A percentile compares a stretch with the other conserved stretches of the same genome.
These are phyloP conservation scores for Macrotus californicus DNA, from an alignment of 2,113 vertebrate genomes.

Conservation along the genomic window DNA sequence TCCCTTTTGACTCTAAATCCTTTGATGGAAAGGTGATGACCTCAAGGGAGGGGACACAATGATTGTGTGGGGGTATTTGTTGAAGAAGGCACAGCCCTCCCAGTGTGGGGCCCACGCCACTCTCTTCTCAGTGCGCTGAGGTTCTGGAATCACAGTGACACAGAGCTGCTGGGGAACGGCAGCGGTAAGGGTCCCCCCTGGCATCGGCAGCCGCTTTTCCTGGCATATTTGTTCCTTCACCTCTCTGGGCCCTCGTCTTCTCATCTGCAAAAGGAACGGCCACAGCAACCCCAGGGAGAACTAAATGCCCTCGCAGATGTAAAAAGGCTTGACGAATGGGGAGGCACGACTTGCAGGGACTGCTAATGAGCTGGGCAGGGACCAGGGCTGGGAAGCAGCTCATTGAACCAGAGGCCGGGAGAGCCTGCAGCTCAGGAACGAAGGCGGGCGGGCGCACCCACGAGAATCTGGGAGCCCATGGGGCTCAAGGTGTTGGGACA, in stretches of 20 bases:
- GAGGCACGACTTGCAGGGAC: neutral
- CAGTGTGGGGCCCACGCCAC: neutral
- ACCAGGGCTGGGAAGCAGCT: neutral
- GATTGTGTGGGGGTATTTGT: too few species aligned
- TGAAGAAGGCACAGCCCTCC: neutral
- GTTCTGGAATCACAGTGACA: neutral
- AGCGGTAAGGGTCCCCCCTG: neutral
- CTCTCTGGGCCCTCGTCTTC: neutral
- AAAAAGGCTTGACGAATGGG: neutral
- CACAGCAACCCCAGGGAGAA: neutral
- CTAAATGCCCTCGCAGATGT: accelerated
- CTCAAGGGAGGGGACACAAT: neutral
- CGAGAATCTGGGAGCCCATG: neutral
- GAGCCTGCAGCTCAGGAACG: neutral
- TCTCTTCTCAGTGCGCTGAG: neutral
- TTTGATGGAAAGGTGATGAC: neutral
- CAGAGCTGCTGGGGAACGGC: too few species aligned
- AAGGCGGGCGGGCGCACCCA: too few species aligned
- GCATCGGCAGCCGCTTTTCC: neutral
- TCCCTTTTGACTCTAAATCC: neutral
- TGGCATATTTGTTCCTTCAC: neutral
- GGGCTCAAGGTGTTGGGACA: neutral
- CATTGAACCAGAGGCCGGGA: neutral
- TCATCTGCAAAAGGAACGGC: neutral
- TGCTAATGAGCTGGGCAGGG: neutral